phyloP scores from a whole-genome alignment of 2,888 invertebrate species.

The Volucella inanis region DNA sequence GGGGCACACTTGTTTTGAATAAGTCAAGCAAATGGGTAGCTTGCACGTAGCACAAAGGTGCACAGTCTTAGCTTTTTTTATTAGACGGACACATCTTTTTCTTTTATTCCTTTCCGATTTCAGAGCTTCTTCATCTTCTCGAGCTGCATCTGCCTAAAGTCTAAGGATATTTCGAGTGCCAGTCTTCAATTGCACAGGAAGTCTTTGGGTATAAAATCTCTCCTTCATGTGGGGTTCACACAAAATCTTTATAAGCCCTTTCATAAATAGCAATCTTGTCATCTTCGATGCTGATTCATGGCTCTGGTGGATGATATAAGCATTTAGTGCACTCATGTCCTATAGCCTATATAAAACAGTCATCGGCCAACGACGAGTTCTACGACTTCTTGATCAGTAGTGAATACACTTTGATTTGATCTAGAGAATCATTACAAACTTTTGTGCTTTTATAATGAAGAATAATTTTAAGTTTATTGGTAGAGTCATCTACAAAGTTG shows the following conservation, averaged over 20 bases:
- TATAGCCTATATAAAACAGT: too few relatives aligned
- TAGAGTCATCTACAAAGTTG: too few relatives aligned
- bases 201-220: constrained; percentile 26
- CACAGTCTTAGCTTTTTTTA: constrained; percentile 18
- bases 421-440: too few relatives aligned
- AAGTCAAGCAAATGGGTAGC: constrained; percentile 4
- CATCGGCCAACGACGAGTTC: too few relatives aligned
- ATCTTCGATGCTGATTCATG: constrained; percentile 14
- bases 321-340: constrained; percentile 28
- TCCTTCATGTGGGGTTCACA: constrained; percentile 24
- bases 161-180: constrained; percentile 3
- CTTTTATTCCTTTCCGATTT: constrained; percentile 4
- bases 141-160: constrained; percentile 16
- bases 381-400: too few relatives aligned
- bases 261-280: constrained; percentile 16
- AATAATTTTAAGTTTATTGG: too few relatives aligned
- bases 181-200: constrained; percentile 6
- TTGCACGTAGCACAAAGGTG: constrained; percentile 22
- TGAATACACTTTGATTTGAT: too few relatives aligned
- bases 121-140: too few relatives aligned
- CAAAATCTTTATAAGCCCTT: constrained; percentile 29
- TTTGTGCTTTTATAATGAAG: too few relatives aligned
- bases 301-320: constrained; percentile 32
- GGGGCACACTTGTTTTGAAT: constrained; percentile 17
- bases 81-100: constrained; percentile 25